Evolutionary conservation across 2,113 vertebrate species (phyloP).

Genomic region (Protobothrops mucrosquamatus): DNA sequence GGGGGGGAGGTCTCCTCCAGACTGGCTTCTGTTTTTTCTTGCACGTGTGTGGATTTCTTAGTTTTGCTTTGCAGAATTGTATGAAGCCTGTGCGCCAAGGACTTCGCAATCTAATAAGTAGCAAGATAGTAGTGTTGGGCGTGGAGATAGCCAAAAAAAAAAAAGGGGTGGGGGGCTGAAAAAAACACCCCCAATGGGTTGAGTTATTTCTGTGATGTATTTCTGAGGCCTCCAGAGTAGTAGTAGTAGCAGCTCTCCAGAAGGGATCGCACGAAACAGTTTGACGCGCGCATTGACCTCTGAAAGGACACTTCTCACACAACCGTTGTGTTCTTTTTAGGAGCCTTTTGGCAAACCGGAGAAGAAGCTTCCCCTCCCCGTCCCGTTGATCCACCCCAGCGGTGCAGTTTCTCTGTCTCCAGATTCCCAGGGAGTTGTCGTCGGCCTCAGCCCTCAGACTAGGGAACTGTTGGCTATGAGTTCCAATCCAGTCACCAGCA

Average conservation of each 20-base stretch:
- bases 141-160: not conserved
- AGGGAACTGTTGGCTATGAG: slow-evolving; percentile 51
- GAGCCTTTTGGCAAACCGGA: slow-evolving; percentile 69
- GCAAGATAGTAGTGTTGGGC: not conserved
- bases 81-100: too few species aligned
- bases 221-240: too few species aligned
- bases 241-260: too few species aligned
- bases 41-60: not conserved
- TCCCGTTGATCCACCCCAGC: slow-evolving; percentile 55
- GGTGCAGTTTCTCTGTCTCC: slow-evolving; percentile 59
- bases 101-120: not conserved
- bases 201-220: too few species aligned
- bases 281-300: not conserved
- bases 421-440: slow-evolving; percentile 62
- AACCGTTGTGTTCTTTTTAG: slow-evolving; percentile 52
- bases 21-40: not conserved
- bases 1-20: not conserved
- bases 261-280: too few species aligned
- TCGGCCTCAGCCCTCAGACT: slow-evolving; percentile 52
- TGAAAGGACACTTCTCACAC: not conserved
- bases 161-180: not conserved
- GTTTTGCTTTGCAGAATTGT: not conserved
- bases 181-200: not conserved
- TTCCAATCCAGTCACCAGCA: slow-evolving; percentile 43
- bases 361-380: slow-evolving; percentile 58